Conservation (phyloP, 2,113 vertebrate genomes). For the Nyctereutes procyonoides region DNA sequence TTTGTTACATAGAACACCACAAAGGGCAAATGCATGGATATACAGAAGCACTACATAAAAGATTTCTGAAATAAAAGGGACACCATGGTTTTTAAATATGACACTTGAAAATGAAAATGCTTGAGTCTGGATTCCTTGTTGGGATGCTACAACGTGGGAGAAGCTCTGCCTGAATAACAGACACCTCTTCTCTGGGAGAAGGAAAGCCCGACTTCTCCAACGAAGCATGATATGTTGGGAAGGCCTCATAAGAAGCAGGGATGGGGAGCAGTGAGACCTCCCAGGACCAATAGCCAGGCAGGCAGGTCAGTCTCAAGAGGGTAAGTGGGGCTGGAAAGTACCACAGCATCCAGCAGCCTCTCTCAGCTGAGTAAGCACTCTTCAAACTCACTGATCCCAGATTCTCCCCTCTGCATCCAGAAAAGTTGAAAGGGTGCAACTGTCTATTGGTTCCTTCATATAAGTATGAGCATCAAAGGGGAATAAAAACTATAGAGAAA, state of each 20-base stretch:
- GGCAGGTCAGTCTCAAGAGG: rapidly evolving
- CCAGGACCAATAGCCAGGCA: neutral
- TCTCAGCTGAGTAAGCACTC: neutral
- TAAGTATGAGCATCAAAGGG: neutral
- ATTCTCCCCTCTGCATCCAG: neutral
- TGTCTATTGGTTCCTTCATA: neutral
- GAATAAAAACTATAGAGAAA: neutral
- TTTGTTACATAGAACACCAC: neutral
- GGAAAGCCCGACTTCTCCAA: neutral
- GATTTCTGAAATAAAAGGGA: neutral
- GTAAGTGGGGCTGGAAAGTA: neutral
- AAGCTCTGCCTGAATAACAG: neutral
- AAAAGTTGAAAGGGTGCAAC: neutral
- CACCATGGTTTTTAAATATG: neutral
- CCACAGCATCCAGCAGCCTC: neutral
- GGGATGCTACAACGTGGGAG: neutral
- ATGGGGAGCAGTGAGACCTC: neutral
- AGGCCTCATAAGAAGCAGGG: neutral
- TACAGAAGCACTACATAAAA: neutral
- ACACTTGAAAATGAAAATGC: neutral
- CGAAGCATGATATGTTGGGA: neutral
- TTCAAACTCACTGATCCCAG: neutral
- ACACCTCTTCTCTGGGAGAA: neutral
- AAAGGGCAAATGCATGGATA: neutral
- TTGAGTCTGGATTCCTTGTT: neutral